Conservation (phyloP, 2,888 invertebrate species). For the Cosmopolites sordidus region DNA sequence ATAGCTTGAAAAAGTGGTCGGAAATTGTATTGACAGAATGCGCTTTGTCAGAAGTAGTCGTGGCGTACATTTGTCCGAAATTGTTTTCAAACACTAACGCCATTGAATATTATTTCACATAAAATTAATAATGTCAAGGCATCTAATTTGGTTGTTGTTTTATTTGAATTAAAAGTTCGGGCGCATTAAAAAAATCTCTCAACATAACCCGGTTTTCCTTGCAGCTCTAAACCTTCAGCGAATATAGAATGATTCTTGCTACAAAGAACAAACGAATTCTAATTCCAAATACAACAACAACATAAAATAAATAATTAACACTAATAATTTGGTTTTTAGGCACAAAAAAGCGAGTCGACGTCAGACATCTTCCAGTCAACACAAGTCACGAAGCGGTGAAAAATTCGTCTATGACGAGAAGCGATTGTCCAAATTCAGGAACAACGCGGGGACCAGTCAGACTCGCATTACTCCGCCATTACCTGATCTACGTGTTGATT, state of each 20-base stretch:
- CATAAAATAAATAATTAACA: background rate
- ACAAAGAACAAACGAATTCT: background rate
- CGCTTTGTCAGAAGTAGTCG: too few relatives aligned
- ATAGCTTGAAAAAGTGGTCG: too few relatives aligned
- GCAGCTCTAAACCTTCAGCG: background rate
- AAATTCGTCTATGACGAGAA: constrained; percentile 47
- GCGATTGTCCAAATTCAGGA: constrained; percentile 42
- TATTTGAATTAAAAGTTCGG: too few relatives aligned
- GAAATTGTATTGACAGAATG: too few relatives aligned
- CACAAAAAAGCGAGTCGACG: constrained; percentile 38
- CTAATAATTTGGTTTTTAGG: background rate
- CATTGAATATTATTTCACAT: too few relatives aligned
- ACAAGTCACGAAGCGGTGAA: constrained; percentile 31
- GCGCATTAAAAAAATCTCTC: too few relatives aligned
- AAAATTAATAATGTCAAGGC: too few relatives aligned
- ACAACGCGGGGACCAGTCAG: constrained; percentile 26
- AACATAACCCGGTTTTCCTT: background rate
- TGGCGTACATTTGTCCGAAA: too few relatives aligned
- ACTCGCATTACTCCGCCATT: constrained; percentile 56
- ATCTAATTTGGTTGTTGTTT: too few relatives aligned
- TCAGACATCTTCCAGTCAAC: constrained; percentile 6
- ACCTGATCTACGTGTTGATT: constrained; percentile 60
- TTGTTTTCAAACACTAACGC: too few relatives aligned
- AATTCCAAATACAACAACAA: too few relatives aligned
- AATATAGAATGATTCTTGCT: background rate